These are phyloP conservation scores for Gobio gobio DNA, from an alignment of 2,113 vertebrate species.

Conservation along the genomic window DNA sequence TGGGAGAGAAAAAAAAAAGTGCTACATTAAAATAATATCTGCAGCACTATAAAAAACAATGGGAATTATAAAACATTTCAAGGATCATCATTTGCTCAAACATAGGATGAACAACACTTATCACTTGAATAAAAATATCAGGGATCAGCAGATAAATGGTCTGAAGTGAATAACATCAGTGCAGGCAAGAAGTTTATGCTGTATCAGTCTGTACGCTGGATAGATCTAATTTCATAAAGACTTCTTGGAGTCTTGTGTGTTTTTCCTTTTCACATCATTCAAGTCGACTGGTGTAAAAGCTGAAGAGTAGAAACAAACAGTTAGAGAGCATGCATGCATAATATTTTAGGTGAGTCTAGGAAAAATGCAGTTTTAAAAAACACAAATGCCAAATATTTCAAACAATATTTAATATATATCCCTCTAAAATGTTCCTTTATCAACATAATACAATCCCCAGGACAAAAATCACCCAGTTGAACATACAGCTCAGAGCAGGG, in stretches of 20 bases:
- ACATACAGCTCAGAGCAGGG: slow-evolving; percentile 48
- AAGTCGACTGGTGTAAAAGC: slow-evolving; percentile 54
- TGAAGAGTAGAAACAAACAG: slow-evolving; percentile 26
- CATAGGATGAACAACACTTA: background rate
- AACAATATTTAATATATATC: background rate
- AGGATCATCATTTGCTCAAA: background rate
- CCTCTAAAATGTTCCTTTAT: background rate
- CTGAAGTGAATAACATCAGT: background rate
- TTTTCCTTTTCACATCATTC: slow-evolving; percentile 47
- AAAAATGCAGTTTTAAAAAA: background rate
- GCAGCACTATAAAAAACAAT: background rate
- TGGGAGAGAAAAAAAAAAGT: too few species aligned
- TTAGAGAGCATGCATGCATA: background rate
- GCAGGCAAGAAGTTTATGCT: background rate
- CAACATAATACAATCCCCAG: background rate
- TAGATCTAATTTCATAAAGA: slow-evolving; percentile 18
- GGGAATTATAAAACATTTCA: background rate
- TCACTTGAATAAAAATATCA: background rate
- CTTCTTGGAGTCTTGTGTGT: slow-evolving; percentile 53
- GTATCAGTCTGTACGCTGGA: slow-evolving; percentile 1
- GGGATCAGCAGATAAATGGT: background rate
- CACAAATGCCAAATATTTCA: background rate
- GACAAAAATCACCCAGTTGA: background rate
- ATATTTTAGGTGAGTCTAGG: background rate
- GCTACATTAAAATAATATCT: too few species aligned